Conservation (phyloP, 2,797 vertebrate genomes). For the Scolopax rusticola region DNA sequence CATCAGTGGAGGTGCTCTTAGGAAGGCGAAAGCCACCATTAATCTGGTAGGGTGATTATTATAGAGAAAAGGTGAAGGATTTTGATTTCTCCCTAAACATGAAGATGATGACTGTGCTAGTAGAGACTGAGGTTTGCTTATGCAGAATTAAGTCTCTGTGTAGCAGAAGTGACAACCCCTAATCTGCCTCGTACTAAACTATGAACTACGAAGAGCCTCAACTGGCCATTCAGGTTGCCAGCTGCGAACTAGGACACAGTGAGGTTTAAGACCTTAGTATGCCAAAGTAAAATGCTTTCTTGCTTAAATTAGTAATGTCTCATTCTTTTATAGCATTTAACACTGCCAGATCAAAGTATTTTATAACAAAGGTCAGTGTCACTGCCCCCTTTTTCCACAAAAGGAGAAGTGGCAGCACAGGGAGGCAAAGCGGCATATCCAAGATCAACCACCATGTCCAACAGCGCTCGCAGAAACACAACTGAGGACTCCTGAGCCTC, state of each 20-base stretch:
- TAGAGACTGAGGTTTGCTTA: constrained; percentile 1
- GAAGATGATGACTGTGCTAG: background rate
- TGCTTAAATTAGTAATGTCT: constrained; percentile 11
- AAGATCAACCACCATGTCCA: background rate
- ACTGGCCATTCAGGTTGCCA: constrained; percentile 36
- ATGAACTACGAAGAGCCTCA: constrained; percentile 45
- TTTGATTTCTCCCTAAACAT: constrained; percentile 15
- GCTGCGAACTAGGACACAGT: constrained; percentile 38
- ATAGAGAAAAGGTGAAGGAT: background rate
- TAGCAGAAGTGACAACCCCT: constrained; percentile 11
- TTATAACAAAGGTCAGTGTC: background rate
- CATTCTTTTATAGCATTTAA: background rate
- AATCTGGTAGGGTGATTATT: background rate
- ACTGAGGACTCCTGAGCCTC: background rate
- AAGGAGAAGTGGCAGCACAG: background rate
- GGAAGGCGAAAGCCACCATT: background rate
- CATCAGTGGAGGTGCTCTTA: background rate
- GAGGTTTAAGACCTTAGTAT: constrained; percentile 21
- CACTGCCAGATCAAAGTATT: background rate
- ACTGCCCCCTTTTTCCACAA: background rate
- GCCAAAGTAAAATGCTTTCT: constrained; percentile 54
- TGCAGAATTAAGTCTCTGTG: constrained; percentile 28
- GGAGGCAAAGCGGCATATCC: background rate
- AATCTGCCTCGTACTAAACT: constrained; percentile 56
- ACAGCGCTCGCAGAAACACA: background rate